Evolutionary conservation across 2,888 invertebrate genomes (phyloP).

Genomic region (Anagyrus pseudococci): DNA sequence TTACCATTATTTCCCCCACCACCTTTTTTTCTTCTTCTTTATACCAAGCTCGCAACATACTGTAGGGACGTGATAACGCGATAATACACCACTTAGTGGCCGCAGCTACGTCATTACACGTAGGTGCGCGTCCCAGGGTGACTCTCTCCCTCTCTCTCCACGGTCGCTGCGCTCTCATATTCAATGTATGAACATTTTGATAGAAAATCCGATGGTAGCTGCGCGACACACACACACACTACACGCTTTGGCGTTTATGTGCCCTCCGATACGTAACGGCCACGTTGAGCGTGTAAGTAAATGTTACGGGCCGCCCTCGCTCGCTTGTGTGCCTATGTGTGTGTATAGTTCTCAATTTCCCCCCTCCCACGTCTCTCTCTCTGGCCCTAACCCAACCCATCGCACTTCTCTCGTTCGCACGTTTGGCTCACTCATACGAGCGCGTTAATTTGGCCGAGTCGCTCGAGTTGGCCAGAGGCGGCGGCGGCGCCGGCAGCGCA

Average conservation of each 20-base stretch:
- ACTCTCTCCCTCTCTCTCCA: too few relatives aligned
- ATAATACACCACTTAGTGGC: too few relatives aligned
- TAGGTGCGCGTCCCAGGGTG: too few relatives aligned
- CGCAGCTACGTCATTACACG: too few relatives aligned
- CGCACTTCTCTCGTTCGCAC: neutral
- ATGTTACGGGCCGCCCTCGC: neutral
- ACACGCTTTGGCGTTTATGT: constrained; percentile 3
- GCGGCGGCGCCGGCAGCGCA: too few relatives aligned
- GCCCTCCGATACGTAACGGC: neutral
- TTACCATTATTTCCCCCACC: too few relatives aligned
- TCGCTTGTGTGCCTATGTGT: neutral
- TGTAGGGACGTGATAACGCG: too few relatives aligned
- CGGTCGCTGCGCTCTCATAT: too few relatives aligned
- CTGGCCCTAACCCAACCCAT: constrained; percentile 4
- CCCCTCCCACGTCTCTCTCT: neutral
- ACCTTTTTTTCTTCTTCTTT: too few relatives aligned
- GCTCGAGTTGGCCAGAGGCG: too few relatives aligned
- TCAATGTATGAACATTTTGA: constrained; percentile 5
- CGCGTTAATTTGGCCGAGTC: neutral
- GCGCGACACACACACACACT: neutral
- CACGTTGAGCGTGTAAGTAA: neutral
- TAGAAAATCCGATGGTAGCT: constrained; percentile 6
- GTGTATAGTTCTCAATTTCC: constrained; percentile 1
- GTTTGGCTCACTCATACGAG: neutral
- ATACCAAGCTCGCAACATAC: too few relatives aligned